These are phyloP conservation scores for Diprion similis DNA, from an alignment of 1,140 invertebrate species.

Conservation along the genomic window DNA sequence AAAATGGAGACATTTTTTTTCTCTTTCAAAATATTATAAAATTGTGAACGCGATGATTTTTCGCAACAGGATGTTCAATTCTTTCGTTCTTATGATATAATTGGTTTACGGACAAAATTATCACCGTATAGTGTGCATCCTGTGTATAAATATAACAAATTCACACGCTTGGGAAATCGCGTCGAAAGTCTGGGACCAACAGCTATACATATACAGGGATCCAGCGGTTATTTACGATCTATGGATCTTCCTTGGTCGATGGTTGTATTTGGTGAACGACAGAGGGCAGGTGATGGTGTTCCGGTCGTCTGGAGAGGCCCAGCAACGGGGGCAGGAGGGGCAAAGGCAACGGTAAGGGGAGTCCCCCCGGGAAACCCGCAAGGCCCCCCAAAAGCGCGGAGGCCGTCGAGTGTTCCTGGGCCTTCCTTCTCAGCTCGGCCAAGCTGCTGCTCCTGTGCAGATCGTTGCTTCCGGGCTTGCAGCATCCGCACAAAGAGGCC, in stretches of 20 bases:
- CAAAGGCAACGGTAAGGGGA: conserved; percentile 60
- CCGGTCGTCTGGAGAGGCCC: conserved; percentile 53
- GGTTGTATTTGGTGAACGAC: conserved; percentile 57
- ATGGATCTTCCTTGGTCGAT: conserved; percentile 55
- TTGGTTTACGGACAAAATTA: too few species aligned
- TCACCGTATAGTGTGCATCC: not conserved
- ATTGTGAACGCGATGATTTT: too few species aligned
- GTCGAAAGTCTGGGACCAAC: too few species aligned
- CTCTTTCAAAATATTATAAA: too few species aligned
- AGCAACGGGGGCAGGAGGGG: conserved; percentile 62
- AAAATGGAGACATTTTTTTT: too few species aligned
- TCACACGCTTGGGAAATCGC: not conserved
- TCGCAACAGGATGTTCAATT: not conserved
- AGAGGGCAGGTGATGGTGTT: conserved; percentile 48
- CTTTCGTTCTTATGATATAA: not conserved
- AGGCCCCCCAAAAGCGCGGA: conserved; percentile 65
- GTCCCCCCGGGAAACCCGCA: conserved; percentile 61
- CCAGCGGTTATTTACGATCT: conserved; percentile 23
- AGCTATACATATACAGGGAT: not conserved
- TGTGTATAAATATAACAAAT: not conserved
- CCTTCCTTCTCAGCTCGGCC: conserved; percentile 85
- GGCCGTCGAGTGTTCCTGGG: conserved; percentile 89
- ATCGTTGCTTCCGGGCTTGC: conserved; percentile 62
- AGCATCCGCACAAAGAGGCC: conserved; percentile 51
- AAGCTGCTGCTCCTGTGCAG: conserved; percentile 75